phyloP scores from a whole-genome alignment of 2,113 vertebrate species.

The Proterorhinus semilunaris region DNA sequence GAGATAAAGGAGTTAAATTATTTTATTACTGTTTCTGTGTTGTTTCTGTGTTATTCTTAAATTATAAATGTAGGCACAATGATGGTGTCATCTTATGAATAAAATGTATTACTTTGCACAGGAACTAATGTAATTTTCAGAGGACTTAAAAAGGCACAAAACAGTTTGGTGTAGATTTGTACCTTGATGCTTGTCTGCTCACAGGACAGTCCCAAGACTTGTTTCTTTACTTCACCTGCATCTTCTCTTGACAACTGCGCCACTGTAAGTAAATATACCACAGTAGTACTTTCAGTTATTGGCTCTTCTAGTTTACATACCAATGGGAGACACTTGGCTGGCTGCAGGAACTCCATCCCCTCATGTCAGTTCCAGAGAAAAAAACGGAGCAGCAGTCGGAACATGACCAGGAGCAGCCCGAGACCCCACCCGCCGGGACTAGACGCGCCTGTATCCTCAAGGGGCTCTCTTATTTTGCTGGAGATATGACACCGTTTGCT shows the following conservation, averaged over 20 bases:
- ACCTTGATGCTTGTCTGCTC: background rate
- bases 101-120: too few species aligned
- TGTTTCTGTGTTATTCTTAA: too few species aligned
- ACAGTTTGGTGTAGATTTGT: background rate
- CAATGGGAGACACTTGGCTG: too few species aligned
- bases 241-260: background rate
- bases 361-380: constrained; percentile 59
- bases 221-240: background rate
- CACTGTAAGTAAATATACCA: background rate
- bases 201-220: constrained; percentile 51
- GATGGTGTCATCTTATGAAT: too few species aligned
- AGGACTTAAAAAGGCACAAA: background rate
- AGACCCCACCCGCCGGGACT: constrained; percentile 6
- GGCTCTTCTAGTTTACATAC: too few species aligned
- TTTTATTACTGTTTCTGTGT: too few species aligned
- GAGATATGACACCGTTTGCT: constrained; percentile 74
- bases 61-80: too few species aligned
- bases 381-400: background rate
- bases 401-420: constrained; percentile 5
- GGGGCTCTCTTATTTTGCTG: constrained; percentile 68
- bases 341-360: constrained; percentile 71
- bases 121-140: background rate
- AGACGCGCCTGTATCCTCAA: constrained; percentile 44
- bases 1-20: too few species aligned
- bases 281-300: background rate